A percentile compares a stretch with the other conserved stretches of the same genome.
phyloP scores from a whole-genome alignment of 92 coral and sea anemone genomes.

The Zoanthus sociatus region DNA sequence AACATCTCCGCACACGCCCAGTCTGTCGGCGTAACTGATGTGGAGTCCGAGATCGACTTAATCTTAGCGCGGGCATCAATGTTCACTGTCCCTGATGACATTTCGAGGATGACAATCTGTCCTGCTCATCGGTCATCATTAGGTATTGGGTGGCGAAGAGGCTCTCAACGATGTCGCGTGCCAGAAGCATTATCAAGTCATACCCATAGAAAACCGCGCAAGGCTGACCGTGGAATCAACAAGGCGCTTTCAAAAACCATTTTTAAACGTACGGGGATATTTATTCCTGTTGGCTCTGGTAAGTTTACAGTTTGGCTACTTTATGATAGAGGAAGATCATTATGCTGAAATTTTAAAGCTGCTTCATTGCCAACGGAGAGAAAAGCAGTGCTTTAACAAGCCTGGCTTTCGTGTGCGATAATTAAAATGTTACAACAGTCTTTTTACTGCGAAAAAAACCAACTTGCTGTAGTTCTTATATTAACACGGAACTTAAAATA shows the following conservation, averaged over 20 bases:
- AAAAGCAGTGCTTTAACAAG: slow-evolving; percentile 6
- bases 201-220: slow-evolving; percentile 30
- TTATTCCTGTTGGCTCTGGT: too few species aligned
- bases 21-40: slow-evolving; percentile 27
- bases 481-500: slow-evolving; percentile 9
- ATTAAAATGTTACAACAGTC: background rate
- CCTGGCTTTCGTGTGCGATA: slow-evolving; percentile 6
- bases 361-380: background rate
- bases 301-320: too few species aligned
- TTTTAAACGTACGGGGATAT: too few species aligned
- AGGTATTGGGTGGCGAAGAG: slow-evolving; percentile 62
- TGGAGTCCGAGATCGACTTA: slow-evolving; percentile 13
- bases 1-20: background rate
- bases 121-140: slow-evolving; percentile 60
- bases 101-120: slow-evolving; percentile 32
- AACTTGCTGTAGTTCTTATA: background rate
- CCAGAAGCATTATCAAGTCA: slow-evolving; percentile 48
- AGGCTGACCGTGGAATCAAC: slow-evolving; percentile 58
- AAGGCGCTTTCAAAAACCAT: slow-evolving; percentile 17
- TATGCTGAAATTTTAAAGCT: too few species aligned
- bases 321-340: too few species aligned
- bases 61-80: slow-evolving; percentile 39
- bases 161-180: slow-evolving; percentile 62
- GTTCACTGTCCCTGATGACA: background rate
- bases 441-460: background rate